A percentile compares a stretch with the other conserved stretches of the same genome.
Conservation (phyloP, 2,113 vertebrate species). For the Entomyzon cyanotis region DNA sequence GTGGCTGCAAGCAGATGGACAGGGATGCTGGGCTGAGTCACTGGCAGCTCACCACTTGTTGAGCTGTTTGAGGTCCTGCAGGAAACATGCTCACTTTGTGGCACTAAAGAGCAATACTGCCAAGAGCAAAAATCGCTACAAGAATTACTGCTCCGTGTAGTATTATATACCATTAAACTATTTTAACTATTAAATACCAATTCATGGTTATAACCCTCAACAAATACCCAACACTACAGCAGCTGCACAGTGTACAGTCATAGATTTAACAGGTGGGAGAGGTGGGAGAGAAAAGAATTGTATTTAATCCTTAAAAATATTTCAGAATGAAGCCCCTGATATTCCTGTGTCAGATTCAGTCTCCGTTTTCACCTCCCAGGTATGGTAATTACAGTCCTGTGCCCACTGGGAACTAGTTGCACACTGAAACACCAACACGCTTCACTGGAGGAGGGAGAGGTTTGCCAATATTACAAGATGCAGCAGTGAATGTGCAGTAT, state of each 20-base stretch:
- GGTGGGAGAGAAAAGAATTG: neutral
- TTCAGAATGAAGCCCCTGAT: neutral
- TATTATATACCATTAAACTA: neutral
- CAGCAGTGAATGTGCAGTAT: neutral
- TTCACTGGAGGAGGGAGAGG: neutral
- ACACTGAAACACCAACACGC: neutral
- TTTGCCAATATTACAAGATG: neutral
- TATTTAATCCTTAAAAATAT: neutral
- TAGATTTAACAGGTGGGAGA: neutral
- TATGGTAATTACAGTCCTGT: constrained; percentile 27
- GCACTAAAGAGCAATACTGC: neutral
- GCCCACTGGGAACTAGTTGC: neutral
- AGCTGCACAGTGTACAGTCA: neutral
- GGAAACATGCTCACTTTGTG: constrained; percentile 42
- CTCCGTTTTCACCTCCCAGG: neutral
- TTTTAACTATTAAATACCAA: neutral
- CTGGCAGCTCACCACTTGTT: neutral
- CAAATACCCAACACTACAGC: neutral
- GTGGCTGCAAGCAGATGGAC: neutral
- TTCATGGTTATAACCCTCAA: neutral
- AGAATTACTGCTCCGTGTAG: neutral
- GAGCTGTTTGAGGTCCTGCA: constrained; percentile 50
- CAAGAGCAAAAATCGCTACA: neutral
- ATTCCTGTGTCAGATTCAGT: neutral
- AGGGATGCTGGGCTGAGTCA: neutral